A percentile compares a stretch with the other conserved stretches of the same genome.
Evolutionary conservation across 2,888 invertebrate species (phyloP).

Genomic region (Serripes groenlandicus): DNA sequence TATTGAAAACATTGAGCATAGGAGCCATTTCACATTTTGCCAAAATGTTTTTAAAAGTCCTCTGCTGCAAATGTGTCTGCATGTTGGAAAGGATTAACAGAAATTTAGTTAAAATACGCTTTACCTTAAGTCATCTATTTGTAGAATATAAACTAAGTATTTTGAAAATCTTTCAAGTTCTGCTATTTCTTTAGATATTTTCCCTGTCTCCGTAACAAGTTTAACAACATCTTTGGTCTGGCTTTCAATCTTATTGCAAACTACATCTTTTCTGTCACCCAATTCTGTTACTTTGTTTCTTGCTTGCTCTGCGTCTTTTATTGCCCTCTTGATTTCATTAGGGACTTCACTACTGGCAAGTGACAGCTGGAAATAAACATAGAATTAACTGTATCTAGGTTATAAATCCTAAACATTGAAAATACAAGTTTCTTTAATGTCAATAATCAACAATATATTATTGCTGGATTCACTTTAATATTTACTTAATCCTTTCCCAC

Average conservation of each 20-base stretch:
- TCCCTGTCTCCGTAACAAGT: slow-evolving; percentile 74
- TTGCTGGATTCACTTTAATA: too few species aligned
- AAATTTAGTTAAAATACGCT: background rate
- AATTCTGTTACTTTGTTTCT: slow-evolving; percentile 67
- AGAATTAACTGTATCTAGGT: too few species aligned
- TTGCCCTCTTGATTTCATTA: slow-evolving; percentile 79
- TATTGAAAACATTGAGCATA: too few species aligned
- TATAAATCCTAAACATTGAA: too few species aligned
- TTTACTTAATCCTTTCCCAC: background rate
- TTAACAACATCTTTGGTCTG: slow-evolving; percentile 72
- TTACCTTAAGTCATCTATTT: slow-evolving; percentile 84
- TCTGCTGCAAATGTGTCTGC: background rate
- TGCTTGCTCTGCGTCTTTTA: slow-evolving; percentile 77
- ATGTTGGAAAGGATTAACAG: too few species aligned
- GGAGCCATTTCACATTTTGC: background rate
- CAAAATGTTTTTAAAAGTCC: background rate
- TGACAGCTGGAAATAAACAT: slow-evolving; percentile 76
- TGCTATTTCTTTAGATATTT: slow-evolving; percentile 75
- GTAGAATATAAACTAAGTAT: slow-evolving; percentile 79
- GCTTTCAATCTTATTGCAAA: slow-evolving; percentile 77
- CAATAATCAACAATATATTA: too few species aligned
- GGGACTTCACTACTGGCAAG: slow-evolving; percentile 82
- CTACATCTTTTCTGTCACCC: slow-evolving; percentile 71
- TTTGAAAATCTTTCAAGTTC: slow-evolving; percentile 80
- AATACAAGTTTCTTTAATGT: too few species aligned